phyloP scores from a whole-genome alignment of 2,113 vertebrate species.

The Bettongia penicillata region DNA sequence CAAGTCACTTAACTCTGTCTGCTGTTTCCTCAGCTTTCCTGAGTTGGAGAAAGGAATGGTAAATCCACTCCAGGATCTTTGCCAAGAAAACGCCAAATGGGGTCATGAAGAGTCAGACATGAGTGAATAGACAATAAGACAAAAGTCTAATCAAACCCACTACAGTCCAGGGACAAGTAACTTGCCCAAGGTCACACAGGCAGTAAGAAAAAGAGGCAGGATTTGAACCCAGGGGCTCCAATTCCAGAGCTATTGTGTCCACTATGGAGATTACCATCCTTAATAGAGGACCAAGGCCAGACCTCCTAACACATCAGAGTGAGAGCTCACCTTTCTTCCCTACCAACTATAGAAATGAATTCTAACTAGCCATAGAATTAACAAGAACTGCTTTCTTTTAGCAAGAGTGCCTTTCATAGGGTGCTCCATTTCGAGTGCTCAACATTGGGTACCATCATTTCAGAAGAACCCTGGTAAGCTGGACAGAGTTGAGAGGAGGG shows the following conservation, averaged over 20 bases:
- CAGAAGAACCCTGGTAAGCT: too few species aligned
- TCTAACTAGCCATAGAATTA: conserved; percentile 25
- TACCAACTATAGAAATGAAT: conserved; percentile 45
- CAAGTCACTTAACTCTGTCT: background rate
- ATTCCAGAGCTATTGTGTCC: too few species aligned
- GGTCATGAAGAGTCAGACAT: too few species aligned
- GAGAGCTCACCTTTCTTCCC: conserved; percentile 15
- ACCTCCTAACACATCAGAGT: too few species aligned
- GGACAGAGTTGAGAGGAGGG: too few species aligned
- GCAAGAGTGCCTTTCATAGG: too few species aligned
- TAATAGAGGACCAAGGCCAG: background rate
- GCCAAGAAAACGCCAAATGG: too few species aligned
- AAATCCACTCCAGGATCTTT: too few species aligned
- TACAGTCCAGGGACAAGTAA: background rate
- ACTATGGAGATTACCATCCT: background rate
- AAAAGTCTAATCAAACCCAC: too few species aligned
- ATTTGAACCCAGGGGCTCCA: background rate
- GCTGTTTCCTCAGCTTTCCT: background rate
- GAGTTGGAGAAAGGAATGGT: background rate
- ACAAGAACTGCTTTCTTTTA: conserved; percentile 40
- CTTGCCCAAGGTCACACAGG: conserved; percentile 4
- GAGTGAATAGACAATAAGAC: too few species aligned
- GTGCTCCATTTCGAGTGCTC: too few species aligned
- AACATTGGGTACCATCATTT: too few species aligned
- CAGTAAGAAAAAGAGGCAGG: background rate